Conservation (phyloP, 2,797 vertebrate genomes). For the Borostomias antarcticus region DNA sequence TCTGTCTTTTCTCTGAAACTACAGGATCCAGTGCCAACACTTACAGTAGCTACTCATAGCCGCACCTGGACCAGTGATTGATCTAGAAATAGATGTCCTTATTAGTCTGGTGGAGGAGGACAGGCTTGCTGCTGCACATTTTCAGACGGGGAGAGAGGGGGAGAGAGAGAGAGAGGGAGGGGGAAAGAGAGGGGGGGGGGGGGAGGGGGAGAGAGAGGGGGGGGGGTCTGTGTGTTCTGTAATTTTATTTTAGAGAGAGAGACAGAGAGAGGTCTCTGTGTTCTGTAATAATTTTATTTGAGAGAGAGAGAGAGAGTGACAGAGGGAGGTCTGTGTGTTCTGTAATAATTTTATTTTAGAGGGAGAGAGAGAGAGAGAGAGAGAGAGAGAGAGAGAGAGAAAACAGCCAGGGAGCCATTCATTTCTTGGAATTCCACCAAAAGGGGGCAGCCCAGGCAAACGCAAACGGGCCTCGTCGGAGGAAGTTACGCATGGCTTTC, state of each 20-base stretch:
- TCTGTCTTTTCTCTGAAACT: constrained; percentile 18
- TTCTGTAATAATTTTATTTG: too few species aligned
- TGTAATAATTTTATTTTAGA: too few species aligned
- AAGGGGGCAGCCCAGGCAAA: constrained; percentile 82
- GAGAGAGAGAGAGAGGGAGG: constrained; percentile 9
- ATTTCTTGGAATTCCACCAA: constrained; percentile 75
- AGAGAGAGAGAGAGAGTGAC: too few species aligned
- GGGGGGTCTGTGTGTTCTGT: too few species aligned
- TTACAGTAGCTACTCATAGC: constrained; percentile 27
- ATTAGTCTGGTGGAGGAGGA: constrained; percentile 33
- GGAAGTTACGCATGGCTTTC: constrained; percentile 61
- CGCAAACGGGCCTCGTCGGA: constrained; percentile 51
- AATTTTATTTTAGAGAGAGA: too few species aligned
- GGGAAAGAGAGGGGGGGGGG: too few species aligned
- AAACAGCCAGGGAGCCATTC: constrained; percentile 43
- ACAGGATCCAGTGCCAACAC: constrained; percentile 34
- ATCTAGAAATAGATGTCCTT: constrained; percentile 3
- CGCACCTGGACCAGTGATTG: constrained; percentile 30
- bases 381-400: constrained; percentile 8
- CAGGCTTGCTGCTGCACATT: constrained; percentile 27
- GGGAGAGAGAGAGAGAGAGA: constrained; percentile 20
- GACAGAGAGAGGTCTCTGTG: too few species aligned
- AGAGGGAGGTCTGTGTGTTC: too few species aligned
- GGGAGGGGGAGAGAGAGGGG: too few species aligned
- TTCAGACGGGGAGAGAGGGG: constrained; percentile 16